Percentiles rank a stretch among this genome's conserved stretches.
Conservation (phyloP, 2,113 vertebrate genomes). For the Struthio camelus region DNA sequence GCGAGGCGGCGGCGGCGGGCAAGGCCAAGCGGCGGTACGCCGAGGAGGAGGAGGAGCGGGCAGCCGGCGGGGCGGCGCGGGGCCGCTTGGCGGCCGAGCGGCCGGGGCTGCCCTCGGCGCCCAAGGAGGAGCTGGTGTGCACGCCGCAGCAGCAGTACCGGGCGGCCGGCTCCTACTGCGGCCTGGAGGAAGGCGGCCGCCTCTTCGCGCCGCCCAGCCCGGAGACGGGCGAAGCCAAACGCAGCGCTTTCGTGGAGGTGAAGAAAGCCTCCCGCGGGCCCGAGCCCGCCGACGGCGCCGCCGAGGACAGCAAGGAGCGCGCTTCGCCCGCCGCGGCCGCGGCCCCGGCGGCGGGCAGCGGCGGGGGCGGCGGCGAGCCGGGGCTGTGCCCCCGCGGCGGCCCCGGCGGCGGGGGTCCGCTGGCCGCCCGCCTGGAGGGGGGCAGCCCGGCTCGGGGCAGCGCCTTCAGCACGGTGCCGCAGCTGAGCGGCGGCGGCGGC, state of each 20-base stretch:
- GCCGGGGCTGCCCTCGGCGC: slow-evolving; percentile 70
- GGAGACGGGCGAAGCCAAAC: slow-evolving; percentile 83
- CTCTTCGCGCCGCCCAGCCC: slow-evolving; percentile 81
- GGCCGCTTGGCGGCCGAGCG: slow-evolving; percentile 1
- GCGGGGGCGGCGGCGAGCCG: slow-evolving; percentile 1
- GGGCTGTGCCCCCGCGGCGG: slow-evolving; percentile 32
- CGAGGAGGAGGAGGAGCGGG: slow-evolving; percentile 55
- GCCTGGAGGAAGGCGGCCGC: slow-evolving; percentile 85
- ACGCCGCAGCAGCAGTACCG: slow-evolving; percentile 91
- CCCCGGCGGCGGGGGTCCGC: slow-evolving; percentile 29
- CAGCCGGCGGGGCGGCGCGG: background rate
- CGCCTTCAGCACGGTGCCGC: slow-evolving; percentile 88
- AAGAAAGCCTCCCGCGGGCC: slow-evolving; percentile 81
- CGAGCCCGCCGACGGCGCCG: slow-evolving; percentile 5
- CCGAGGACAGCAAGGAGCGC: slow-evolving; percentile 64
- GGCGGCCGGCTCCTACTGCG: slow-evolving; percentile 82
- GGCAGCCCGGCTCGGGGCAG: slow-evolving; percentile 73
- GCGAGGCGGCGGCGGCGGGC: background rate
- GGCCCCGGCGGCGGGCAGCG: slow-evolving; percentile 1
- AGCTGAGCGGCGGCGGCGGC: slow-evolving; percentile 62
- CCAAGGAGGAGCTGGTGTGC: slow-evolving; percentile 86
- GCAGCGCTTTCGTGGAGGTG: slow-evolving; percentile 96
- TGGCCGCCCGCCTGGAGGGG: slow-evolving; percentile 57
- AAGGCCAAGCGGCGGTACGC: slow-evolving; percentile 84
- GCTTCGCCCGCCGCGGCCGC: background rate